phyloP scores from a whole-genome alignment of 2,113 vertebrate genomes.

The Lophochroa leadbeateri region DNA sequence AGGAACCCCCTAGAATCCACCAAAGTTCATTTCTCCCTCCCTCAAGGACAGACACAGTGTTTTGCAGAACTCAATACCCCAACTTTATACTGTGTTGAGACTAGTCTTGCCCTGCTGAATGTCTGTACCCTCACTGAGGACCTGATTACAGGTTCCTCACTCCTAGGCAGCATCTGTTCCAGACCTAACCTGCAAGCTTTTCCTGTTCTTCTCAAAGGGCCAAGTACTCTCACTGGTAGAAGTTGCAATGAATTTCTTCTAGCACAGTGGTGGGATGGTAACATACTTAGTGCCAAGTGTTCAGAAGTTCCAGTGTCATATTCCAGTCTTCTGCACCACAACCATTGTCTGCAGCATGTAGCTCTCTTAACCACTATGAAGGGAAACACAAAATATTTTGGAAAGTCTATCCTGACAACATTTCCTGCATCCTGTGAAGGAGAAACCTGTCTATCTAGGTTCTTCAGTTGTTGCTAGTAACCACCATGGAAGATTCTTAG shows the following conservation, averaged over 20 bases:
- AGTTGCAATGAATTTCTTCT: not conserved
- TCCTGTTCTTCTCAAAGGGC: not conserved
- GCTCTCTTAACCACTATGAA: not conserved
- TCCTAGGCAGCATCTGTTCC: not conserved
- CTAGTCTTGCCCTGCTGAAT: not conserved
- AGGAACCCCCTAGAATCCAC: not conserved
- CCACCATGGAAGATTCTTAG: not conserved
- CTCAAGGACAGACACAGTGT: not conserved
- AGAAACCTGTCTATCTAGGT: not conserved
- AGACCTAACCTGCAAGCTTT: not conserved
- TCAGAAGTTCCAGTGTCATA: not conserved
- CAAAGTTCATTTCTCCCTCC: not conserved
- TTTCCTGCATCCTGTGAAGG: not conserved
- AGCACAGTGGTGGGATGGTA: not conserved
- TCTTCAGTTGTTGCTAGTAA: not conserved
- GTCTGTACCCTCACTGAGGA: not conserved
- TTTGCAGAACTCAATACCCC: not conserved
- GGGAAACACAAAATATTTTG: not conserved
- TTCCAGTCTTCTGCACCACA: not conserved
- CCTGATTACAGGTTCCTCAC: not conserved
- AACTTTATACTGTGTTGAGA: not conserved
- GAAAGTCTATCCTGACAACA: not conserved
- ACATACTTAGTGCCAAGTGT: not conserved
- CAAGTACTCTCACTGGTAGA: not conserved
- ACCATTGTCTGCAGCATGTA: not conserved